Evolutionary conservation across 1,140 invertebrate species (phyloP).

Genomic region (Capitella teleta): DNA sequence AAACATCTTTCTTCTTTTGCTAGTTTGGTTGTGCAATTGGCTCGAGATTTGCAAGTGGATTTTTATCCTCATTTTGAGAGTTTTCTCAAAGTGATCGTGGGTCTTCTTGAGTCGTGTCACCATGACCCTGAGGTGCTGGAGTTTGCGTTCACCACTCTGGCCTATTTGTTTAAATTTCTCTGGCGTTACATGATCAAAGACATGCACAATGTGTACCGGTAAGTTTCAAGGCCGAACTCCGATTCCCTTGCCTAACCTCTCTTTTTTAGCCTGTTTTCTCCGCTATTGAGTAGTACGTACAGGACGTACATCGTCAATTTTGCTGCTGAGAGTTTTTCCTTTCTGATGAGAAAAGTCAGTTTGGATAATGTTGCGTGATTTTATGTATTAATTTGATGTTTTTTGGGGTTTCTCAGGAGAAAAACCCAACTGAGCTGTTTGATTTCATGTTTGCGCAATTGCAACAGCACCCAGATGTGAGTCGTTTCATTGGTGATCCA

Average conservation of each 20-base stretch:
- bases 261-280: conserved; percentile 52
- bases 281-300: conserved; percentile 57
- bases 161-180: conserved; percentile 78
- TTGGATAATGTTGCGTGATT: conserved; percentile 27
- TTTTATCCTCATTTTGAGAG: conserved; percentile 70
- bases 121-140: conserved; percentile 67
- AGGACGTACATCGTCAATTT: conserved; percentile 77
- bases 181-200: conserved; percentile 70
- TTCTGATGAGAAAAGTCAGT: conserved; percentile 66
- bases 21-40: conserved; percentile 71
- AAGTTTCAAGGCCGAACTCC: conserved; percentile 13
- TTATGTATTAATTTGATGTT: conserved; percentile 5
- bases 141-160: conserved; percentile 67
- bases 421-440: conserved; percentile 63
- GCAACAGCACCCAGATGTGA: conserved; percentile 54
- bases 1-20: neutral
- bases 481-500: conserved; percentile 23
- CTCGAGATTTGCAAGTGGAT: conserved; percentile 71
- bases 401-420: conserved; percentile 19
- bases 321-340: conserved; percentile 88
- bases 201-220: conserved; percentile 56
- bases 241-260: neutral
- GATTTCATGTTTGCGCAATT: conserved; percentile 57
- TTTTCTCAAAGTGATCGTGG: conserved; percentile 56
- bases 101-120: conserved; percentile 57